phyloP scores from a whole-genome alignment of 2,888 invertebrate species.

The Drosophila picticornis region DNA sequence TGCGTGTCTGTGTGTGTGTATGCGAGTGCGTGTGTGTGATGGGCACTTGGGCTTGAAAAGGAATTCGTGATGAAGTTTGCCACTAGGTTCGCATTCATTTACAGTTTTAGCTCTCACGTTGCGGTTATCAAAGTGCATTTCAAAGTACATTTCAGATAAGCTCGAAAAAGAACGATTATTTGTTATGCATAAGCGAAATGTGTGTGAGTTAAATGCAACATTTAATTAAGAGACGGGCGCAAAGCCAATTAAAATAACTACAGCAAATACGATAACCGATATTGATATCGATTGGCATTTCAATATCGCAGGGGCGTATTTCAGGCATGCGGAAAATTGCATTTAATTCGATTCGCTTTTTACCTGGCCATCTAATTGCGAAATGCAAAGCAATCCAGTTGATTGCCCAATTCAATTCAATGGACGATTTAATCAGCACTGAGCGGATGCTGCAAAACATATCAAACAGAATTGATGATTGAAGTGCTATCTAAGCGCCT shows the following conservation, averaged over 20 bases:
- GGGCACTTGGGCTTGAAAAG: conserved; percentile 33
- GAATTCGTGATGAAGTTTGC: conserved; percentile 62
- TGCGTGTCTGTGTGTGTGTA: conserved; percentile 12
- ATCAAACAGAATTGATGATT: neutral
- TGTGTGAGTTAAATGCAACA: neutral
- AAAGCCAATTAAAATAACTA: conserved; percentile 16
- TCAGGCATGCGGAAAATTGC: conserved; percentile 40
- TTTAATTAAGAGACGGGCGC: conserved; percentile 16
- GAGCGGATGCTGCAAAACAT: neutral
- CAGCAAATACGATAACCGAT: conserved; percentile 15
- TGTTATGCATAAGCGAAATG: neutral
- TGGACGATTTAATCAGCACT: conserved; percentile 9
- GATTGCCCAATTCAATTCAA: conserved; percentile 4
- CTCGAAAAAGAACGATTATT: conserved; percentile 8
- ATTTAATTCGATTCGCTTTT: conserved; percentile 45
- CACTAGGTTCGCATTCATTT: conserved; percentile 30
- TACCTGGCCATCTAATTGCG: conserved; percentile 48
- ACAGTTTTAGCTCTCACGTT: conserved; percentile 4
- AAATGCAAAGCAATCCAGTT: conserved; percentile 36
- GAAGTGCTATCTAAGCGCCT: neutral
- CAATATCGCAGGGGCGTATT: neutral
- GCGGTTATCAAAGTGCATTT: conserved; percentile 38
- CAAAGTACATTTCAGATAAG: conserved; percentile 7
- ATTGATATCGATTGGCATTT: conserved; percentile 20
- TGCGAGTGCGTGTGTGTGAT: conserved; percentile 27